phyloP scores from a whole-genome alignment of 1,140 invertebrate genomes.

The Drosophila quadrilineata region DNA sequence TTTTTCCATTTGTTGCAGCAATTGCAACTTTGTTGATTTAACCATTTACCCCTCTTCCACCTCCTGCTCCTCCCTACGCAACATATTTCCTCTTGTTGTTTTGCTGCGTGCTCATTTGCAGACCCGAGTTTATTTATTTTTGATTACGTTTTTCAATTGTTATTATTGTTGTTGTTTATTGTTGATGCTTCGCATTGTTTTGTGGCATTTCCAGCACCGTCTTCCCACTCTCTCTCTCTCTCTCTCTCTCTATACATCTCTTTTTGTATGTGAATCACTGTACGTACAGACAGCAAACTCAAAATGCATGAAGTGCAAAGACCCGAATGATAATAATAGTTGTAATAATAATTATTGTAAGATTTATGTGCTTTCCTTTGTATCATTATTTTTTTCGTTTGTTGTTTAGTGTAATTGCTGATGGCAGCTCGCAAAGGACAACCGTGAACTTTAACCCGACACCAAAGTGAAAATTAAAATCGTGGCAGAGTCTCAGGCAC shows the following conservation, averaged over 20 bases:
- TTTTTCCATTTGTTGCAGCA: conserved; percentile 42
- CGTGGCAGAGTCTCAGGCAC: conserved; percentile 5
- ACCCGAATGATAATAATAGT: too few species aligned
- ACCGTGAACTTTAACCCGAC: conserved; percentile 25
- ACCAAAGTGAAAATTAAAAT: conserved; percentile 42
- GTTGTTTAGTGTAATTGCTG: conserved; percentile 61
- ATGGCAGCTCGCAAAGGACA: conserved; percentile 41
- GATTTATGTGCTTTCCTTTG: conserved; percentile 4
- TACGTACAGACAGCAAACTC: conserved; percentile 10
- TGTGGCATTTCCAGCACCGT: conserved; percentile 13
- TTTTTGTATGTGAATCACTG: too few species aligned
- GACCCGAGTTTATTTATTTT: conserved; percentile 60
- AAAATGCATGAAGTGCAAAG: background rate
- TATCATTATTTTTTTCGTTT: background rate
- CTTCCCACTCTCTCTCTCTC: too few species aligned
- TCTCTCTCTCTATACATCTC: too few species aligned
- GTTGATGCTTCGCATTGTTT: conserved; percentile 11
- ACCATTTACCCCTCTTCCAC: too few species aligned
- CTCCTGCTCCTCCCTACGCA: too few species aligned
- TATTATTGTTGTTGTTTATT: conserved; percentile 12
- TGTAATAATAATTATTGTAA: conserved; percentile 63
- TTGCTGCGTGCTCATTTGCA: conserved; percentile 34
- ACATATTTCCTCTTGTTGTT: conserved; percentile 9
- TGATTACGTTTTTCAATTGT: conserved; percentile 64
- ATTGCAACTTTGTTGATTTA: conserved; percentile 73